These are phyloP conservation scores for Platichthys stellatus DNA, from an alignment of 2,113 vertebrate species.

Conservation along the genomic window DNA sequence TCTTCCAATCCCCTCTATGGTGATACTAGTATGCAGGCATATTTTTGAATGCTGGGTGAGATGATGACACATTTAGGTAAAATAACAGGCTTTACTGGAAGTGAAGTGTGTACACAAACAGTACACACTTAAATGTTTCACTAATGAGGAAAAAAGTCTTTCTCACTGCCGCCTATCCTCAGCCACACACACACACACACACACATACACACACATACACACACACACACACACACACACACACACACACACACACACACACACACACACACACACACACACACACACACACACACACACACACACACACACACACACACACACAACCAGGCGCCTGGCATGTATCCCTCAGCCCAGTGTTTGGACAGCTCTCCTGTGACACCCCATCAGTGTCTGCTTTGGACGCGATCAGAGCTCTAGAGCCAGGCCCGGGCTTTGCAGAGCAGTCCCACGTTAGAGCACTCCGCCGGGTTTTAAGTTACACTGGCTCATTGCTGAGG, in stretches of 20 bases:
- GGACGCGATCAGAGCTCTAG: constrained; percentile 41
- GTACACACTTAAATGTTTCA: neutral
- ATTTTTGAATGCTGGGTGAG: constrained; percentile 32
- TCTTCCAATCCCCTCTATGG: neutral
- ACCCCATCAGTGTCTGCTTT: constrained; percentile 55
- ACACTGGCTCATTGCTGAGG: constrained; percentile 29
- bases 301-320: neutral
- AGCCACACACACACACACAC: neutral
- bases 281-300: neutral
- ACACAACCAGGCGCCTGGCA: constrained; percentile 51
- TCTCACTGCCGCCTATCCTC: neutral
- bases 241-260: constrained; percentile 30
- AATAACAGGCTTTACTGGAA: neutral
- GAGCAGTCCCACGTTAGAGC: constrained; percentile 25
- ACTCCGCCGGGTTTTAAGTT: constrained; percentile 63
- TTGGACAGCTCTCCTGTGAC: constrained; percentile 65
- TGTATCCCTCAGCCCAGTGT: constrained; percentile 47
- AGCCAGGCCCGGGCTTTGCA: constrained; percentile 14
- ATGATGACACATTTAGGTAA: constrained; percentile 63
- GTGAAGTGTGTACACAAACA: constrained; percentile 3
- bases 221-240: constrained; percentile 22
- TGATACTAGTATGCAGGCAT: constrained; percentile 21
- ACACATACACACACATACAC: constrained; percentile 13
- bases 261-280: neutral
- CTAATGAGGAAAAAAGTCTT: neutral